These are phyloP conservation scores for Archivesica marissinica DNA, from an alignment of 1,140 invertebrate species.

Conservation along the genomic window DNA sequence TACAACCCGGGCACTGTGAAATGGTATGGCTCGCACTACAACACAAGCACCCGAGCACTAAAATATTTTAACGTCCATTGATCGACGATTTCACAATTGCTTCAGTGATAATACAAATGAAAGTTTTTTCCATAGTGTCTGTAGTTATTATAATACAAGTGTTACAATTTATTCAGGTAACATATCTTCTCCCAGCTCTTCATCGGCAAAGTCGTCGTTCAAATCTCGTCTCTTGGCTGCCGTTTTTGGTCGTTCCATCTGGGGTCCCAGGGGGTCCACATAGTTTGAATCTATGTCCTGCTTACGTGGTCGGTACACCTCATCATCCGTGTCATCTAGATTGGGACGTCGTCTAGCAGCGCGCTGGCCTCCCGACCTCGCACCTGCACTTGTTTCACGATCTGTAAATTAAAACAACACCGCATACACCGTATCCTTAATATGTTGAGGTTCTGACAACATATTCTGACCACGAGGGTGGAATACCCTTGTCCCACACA, in stretches of 20 bases:
- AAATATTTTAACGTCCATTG: too few relatives aligned
- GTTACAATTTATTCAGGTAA: conserved; percentile 88
- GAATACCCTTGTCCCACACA: too few relatives aligned
- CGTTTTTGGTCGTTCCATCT: conserved; percentile 91
- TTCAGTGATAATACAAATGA: too few relatives aligned
- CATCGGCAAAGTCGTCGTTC: conserved; percentile 92
- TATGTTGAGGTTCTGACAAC: too few relatives aligned
- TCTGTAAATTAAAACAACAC: conserved; percentile 67
- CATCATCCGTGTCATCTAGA: conserved; percentile 79
- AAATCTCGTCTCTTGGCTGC: conserved; percentile 86
- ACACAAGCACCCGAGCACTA: too few relatives aligned
- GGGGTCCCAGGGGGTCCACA: conserved; percentile 90
- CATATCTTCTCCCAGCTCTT: conserved; percentile 92
- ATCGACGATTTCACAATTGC: too few relatives aligned
- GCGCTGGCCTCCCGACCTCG: conserved; percentile 60
- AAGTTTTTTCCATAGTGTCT: too few relatives aligned
- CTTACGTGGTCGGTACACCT: conserved; percentile 75
- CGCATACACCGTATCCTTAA: too few relatives aligned
- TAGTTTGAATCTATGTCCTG: conserved; percentile 88
- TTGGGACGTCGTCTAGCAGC: conserved; percentile 69
- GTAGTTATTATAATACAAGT: too few relatives aligned
- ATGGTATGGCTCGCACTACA: too few relatives aligned
- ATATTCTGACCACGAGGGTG: too few relatives aligned
- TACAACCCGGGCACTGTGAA: too few relatives aligned
- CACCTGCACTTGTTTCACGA: conserved; percentile 78